Percentiles rank a stretch among this genome's conserved stretches.
Conservation (phyloP, 2,113 vertebrate species). For the Microcebus lehilahytsara region DNA sequence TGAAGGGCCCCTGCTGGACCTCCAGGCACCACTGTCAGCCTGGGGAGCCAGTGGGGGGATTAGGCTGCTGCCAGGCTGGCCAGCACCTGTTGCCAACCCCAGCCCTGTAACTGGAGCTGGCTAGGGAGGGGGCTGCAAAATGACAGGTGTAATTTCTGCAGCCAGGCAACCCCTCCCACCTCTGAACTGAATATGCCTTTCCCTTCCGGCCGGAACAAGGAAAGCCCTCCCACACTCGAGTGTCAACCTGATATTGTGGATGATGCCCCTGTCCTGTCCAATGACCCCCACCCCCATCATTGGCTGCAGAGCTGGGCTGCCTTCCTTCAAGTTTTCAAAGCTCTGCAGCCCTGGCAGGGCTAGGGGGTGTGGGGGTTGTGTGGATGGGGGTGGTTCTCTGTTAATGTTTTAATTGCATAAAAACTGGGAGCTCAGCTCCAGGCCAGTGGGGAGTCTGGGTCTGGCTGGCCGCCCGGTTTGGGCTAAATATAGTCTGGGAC, state of each 20-base stretch:
- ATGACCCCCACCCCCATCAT: neutral
- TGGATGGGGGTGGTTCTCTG: constrained; percentile 68
- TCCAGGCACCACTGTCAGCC: constrained; percentile 56
- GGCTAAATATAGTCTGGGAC: constrained; percentile 81
- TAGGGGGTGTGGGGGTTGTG: neutral
- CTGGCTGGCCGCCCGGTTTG: constrained; percentile 77
- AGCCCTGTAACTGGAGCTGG: constrained; percentile 72
- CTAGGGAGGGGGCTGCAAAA: constrained; percentile 64
- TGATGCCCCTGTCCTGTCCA: neutral
- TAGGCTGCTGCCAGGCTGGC: constrained; percentile 76
- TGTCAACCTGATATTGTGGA: neutral
- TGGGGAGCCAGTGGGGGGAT: constrained; percentile 57
- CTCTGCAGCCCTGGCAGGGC: neutral
- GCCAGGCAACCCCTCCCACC: neutral
- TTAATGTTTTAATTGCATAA: constrained; percentile 81
- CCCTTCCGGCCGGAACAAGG: neutral
- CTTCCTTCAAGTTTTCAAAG: neutral
- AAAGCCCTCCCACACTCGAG: neutral
- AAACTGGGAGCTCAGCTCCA: constrained; percentile 78
- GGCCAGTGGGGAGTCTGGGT: constrained; percentile 80
- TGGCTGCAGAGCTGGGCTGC: neutral
- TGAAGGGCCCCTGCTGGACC: constrained; percentile 14
- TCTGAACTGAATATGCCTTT: constrained; percentile 14
- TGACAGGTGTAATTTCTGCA: constrained; percentile 77
- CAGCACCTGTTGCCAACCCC: constrained; percentile 78